Evolutionary conservation across 2,113 vertebrate genomes (phyloP).

Genomic region (Lamprologus lemairii): DNA sequence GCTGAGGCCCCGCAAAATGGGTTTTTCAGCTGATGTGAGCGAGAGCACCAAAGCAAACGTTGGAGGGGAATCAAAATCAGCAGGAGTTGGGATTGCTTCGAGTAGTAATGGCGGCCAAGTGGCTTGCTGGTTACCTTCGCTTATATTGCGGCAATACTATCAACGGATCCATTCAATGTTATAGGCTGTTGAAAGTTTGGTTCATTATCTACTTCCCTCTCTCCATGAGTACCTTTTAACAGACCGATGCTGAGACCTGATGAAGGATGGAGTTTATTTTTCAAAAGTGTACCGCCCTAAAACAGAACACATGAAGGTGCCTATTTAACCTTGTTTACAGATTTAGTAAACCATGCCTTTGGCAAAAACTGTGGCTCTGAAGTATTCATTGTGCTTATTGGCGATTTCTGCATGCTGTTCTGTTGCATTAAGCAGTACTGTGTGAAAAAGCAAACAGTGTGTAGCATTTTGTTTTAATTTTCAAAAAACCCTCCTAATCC

Average conservation of each 20-base stretch:
- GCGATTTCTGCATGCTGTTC: background rate
- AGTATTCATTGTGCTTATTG: background rate
- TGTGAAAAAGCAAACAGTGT: background rate
- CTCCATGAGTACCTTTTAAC: background rate
- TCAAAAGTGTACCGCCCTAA: background rate
- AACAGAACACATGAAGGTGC: background rate
- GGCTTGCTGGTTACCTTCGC: background rate
- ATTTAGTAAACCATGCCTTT: background rate
- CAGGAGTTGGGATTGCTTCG: constrained; percentile 19
- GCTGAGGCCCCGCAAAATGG: constrained; percentile 54
- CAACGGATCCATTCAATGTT: background rate
- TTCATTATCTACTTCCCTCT: background rate
- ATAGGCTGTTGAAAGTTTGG: background rate
- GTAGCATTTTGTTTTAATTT: constrained; percentile 28
- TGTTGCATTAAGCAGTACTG: background rate
- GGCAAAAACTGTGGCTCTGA: background rate
- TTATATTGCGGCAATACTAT: background rate
- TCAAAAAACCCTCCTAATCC: constrained; percentile 7
- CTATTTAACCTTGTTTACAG: background rate
- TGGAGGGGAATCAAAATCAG: constrained; percentile 30
- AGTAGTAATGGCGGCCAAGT: constrained; percentile 5
- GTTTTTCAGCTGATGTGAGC: constrained; percentile 62
- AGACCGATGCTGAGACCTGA: background rate
- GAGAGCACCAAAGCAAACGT: constrained; percentile 29
- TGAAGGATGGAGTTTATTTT: background rate